Base-by-base conservation (phyloP, 2,888 invertebrate genomes). In the Drosophila vallismaia region DNA sequence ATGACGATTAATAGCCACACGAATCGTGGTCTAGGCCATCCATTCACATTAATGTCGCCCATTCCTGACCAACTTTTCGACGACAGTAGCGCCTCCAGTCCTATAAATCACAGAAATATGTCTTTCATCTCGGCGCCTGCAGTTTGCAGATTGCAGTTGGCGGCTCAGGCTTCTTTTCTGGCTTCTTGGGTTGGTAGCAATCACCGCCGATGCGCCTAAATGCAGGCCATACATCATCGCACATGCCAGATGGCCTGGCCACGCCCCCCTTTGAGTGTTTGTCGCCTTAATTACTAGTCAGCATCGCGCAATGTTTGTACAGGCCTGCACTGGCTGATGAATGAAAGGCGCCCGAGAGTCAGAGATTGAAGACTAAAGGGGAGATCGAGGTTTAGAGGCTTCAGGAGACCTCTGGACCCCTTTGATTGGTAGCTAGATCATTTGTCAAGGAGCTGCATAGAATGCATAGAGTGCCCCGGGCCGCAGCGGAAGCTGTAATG, bases 231-330 rank as follows among this genome's bases (percentile, higher is more conserved):
- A 76, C 70, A 85, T 86, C 79, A 84, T 71, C 55, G 62, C 54
- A 68, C 62, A 55, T 71, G 81, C 67, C 72, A 77, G 81, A 80
- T 71, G 67, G 54, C 54, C 44, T 10, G 44, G 24, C 69, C 82
- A 86, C 88, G 88, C 88, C 88, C 79, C 76, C 56, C 75, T 79
- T 67, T 75, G 77, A 84, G 68, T 71, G 75, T 83, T 87, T 88
- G 88, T 88, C 88, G 79, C 88, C 86, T 88, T 88, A 88, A 88
- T 88, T 88, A 86, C 88, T 75, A 67, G 79, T 54, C 71, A 71
- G 63, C 46, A 46, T 49, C 50, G 53, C 50, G 48, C 49, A 55
- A 79, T 83, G 84, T 83, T 80, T 83, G 75, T 76, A 77, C 80
- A 79, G 59, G 68, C 51, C 69, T 71, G 40, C 49, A 45, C n/a